Conservation (phyloP, 35 echinoderm and acorn worm genomes). For the Amphiura filiformis region DNA sequence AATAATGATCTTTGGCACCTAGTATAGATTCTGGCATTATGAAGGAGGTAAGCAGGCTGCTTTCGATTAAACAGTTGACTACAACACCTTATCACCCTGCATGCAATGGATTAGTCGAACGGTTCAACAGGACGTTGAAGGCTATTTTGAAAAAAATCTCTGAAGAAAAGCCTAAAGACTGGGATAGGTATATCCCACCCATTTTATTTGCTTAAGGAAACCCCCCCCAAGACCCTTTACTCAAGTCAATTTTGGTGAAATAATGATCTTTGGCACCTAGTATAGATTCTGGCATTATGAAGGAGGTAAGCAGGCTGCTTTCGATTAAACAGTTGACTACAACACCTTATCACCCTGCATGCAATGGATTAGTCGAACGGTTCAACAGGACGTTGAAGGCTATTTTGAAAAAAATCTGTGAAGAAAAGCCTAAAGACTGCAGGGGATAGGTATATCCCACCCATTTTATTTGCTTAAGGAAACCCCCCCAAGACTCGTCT, state of each 20-base stretch:
- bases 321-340: conserved; percentile 36
- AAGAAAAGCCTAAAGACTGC: conserved; percentile 45
- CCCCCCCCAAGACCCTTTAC: conserved; percentile 33
- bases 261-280: too few relatives aligned
- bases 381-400: conserved; percentile 55
- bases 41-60: conserved; percentile 54
- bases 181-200: conserved; percentile 58
- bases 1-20: too few relatives aligned
- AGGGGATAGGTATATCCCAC: conserved; percentile 56
- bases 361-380: conserved; percentile 66
- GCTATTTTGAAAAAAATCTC: conserved; percentile 42
- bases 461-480: conserved; percentile 52
- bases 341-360: conserved; percentile 51
- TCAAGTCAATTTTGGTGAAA: too few relatives aligned
- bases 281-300: conserved; percentile 54
- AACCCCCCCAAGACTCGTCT: conserved; percentile 37
- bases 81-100: conserved; percentile 53
- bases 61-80: conserved; percentile 37
- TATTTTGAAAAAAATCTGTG: conserved; percentile 45
- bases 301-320: conserved; percentile 49
- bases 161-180: conserved; percentile 47
- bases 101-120: conserved; percentile 68
- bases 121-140: conserved; percentile 56
- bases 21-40: conserved; percentile 42
- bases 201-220: conserved; percentile 55